Percentiles rank a stretch among this genome's conserved stretches.
These are phyloP conservation scores for Zapus hudsonius DNA, from an alignment of 2,113 vertebrate species.

Conservation along the genomic window DNA sequence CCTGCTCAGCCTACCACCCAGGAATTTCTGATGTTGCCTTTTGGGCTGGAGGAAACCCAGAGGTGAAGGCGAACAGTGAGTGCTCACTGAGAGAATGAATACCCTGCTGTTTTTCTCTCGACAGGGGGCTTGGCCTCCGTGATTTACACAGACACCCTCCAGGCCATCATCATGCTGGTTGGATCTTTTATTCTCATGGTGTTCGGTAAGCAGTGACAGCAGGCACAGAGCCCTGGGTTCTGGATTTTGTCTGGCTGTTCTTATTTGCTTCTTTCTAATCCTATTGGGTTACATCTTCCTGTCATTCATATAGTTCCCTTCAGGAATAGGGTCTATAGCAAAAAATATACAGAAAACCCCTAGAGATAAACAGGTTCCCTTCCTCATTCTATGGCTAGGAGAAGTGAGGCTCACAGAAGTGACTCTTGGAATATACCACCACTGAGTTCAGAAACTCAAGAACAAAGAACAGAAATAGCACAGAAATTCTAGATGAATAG, in stretches of 20 bases:
- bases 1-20: too few species aligned
- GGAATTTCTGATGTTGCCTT: background rate
- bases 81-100: background rate
- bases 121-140: slow-evolving; percentile 91
- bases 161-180: slow-evolving; percentile 91
- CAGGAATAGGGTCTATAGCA: background rate
- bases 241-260: background rate
- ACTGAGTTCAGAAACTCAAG: too few species aligned
- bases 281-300: background rate
- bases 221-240: too few species aligned
- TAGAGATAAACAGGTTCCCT: too few species aligned
- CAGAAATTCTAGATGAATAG: too few species aligned
- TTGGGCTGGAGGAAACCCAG: background rate
- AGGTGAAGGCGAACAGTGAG: background rate
- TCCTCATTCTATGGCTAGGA: too few species aligned
- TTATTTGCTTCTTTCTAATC: background rate
- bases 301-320: background rate
- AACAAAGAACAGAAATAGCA: too few species aligned
- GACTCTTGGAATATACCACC: too few species aligned
- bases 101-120: background rate
- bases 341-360: too few species aligned
- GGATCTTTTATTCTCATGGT: slow-evolving; percentile 92
- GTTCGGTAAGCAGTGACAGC: slow-evolving; percentile 84
- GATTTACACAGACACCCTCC: slow-evolving; percentile 92
- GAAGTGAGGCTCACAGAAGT: too few species aligned